Conservation (phyloP, 2,888 invertebrate species). For the Polymixis flavicincta region DNA sequence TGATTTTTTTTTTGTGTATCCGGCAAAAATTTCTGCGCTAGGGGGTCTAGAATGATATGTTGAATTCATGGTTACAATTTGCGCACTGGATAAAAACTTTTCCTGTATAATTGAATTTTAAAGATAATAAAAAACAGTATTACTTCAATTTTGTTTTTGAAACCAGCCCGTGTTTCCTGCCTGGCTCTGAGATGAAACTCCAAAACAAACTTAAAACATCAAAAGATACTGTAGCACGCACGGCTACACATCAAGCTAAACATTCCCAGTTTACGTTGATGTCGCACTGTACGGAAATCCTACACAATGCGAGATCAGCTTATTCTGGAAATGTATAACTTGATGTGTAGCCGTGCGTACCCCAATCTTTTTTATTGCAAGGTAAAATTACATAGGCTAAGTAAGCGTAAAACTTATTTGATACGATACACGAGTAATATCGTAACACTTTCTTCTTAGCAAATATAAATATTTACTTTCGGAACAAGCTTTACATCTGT, state of each 20-base stretch:
- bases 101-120: neutral
- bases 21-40: no score
- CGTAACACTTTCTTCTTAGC: neutral
- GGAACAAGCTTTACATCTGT: neutral
- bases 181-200: neutral
- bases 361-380: neutral
- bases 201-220: neutral
- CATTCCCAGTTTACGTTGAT: no score
- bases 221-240: neutral
- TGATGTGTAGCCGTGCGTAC: no score
- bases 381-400: neutral
- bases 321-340: no score
- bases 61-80: no score
- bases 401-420: neutral
- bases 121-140: neutral
- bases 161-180: neutral
- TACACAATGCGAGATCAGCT: no score
- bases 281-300: no score
- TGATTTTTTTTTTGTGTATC: no score
- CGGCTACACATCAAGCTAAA: no score
- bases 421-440: no score
- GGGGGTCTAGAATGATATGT: no score
- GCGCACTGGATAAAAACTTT: no score
- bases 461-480: conserved; percentile 3
- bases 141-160: neutral